Evolutionary conservation across 2,888 invertebrate species (phyloP), one percentile per base, ranked within the genome.

Genomic region (Nyleta sp.): DNA sequence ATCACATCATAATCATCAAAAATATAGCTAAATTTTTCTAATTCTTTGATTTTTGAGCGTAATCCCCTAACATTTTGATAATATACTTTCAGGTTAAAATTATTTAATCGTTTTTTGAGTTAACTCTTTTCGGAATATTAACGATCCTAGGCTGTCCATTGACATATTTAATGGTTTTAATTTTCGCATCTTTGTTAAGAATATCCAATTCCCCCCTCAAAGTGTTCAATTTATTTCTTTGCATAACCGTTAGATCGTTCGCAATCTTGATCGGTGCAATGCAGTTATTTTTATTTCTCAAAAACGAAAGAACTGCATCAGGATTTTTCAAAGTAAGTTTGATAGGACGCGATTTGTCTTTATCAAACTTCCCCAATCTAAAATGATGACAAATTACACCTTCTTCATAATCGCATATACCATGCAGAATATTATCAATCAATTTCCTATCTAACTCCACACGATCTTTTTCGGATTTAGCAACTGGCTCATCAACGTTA

Each of bases 1-100:
- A 64, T 28, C 1, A 64, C n/a, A 38, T 52, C 50, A 52, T 28
- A 50, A 8, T 50, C 40, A 6, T 22, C 8, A 0, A 52, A 5
- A 11, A 50, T 52, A 17, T 64, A 64, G 24, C 38, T 40, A n/a
- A 17, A 38, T 38, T 50, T 28, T 50, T 64, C 64, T 4, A 64
- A 2, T 0, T 64, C 40, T 28, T 22, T 24, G 0, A 62, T 6
- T 50, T 62, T 62, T 1, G 62, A 46, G 11, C 17, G 15, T 0
- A 62, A 7, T 1, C 62, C 62, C 1, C 62, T 18, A 15, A 62
- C 50, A 50, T 62, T 50, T 33, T 60, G 60, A 33, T 60, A 60
- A 20, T 46, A 60, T 1, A n/a, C 15, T 31, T 44, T 60, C 1
- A 60, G 40, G 6, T 3, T 5, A 3, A 1, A 2, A n/a, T 2